A percentile compares a stretch with the other conserved stretches of the same genome.
Evolutionary conservation across 2,797 vertebrate species (phyloP).

Genomic region (Melanotaenia boesemani): DNA sequence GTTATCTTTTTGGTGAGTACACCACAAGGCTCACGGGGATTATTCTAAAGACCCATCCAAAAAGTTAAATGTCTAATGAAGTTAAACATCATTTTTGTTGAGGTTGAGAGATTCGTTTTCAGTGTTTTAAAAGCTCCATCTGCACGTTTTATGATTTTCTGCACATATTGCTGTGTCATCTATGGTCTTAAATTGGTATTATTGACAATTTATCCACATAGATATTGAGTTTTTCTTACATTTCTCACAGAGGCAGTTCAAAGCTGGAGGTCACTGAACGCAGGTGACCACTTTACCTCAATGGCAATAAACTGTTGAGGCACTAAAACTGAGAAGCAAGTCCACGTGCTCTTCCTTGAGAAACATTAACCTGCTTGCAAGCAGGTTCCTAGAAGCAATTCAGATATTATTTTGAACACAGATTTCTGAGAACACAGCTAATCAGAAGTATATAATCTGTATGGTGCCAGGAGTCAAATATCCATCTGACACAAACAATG

Average conservation of each 20-base stretch:
- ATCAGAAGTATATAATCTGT: conserved; percentile 55
- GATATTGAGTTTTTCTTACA: conserved; percentile 3
- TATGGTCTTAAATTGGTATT: neutral
- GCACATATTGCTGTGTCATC: neutral
- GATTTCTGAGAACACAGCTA: conserved; percentile 48
- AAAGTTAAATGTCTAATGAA: neutral
- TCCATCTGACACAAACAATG: conserved; percentile 63
- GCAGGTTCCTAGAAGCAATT: conserved; percentile 37
- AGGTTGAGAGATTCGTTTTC: neutral
- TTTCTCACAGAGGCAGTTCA: neutral
- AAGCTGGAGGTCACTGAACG: conserved; percentile 48
- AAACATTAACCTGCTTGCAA: conserved; percentile 29
- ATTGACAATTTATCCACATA: conserved; percentile 4
- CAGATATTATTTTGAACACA: conserved; percentile 34
- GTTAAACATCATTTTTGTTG: neutral
- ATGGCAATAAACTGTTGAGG: conserved; percentile 46
- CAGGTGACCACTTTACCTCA: conserved; percentile 24
- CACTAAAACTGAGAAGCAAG: conserved; percentile 24
- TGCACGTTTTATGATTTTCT: neutral
- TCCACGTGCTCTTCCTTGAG: conserved; percentile 60
- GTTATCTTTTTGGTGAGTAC: neutral
- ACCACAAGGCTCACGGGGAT: no score
- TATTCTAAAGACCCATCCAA: no score
- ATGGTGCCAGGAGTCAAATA: conserved; percentile 40
- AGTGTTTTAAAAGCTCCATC: neutral